Evolutionary conservation across 2,888 invertebrate genomes (phyloP), one percentile per base, ranked within the genome.

Genomic region (Agrotis exclamationis): DNA sequence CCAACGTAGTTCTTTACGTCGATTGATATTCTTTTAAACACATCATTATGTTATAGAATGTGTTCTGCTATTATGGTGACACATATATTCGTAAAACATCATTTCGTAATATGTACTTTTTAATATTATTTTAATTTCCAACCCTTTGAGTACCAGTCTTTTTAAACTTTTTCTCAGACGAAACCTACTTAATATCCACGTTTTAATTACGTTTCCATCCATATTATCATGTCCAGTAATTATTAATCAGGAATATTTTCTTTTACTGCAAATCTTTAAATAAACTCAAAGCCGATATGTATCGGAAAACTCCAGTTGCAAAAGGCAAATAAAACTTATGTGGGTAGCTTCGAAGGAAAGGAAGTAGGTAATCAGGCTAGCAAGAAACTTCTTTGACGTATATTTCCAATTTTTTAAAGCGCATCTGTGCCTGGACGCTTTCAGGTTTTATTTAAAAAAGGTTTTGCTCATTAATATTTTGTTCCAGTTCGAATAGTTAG

Each of bases 351-450:
- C 22, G 3, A 5, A 57, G 20, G 56, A 44, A 59, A 68, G 56
- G 51, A 78, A 53, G 58, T n/a, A n/a, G n/a, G n/a, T 82, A 82
- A 79, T 79, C 48, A 79, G 50, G 44, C 57, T 24, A 16, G 11
- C 47, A 44, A 16, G 53, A 18, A 6, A 28, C 9, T 22, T 39
- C 81, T 77, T 80, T 81, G 77, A 77, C 47, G 60, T 24, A 50
- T 45, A 14, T 45, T 39, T 28, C 11, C 16, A 4, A 16, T 44
- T 47, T 81, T 44, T 74, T 63, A 56, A 53, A 63, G 5, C 9
- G n/a, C 39, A 16, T 60, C 76, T 33, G 3, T 57, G 9, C 18
- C 13, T n/a, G 50, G 13, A 22, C 9, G 28, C n/a, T 45, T 54
- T 45, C 39, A 54, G 22, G 50, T 81, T 76, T 76, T 65, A 69